Evolutionary conservation across 2,888 invertebrate species (phyloP), one percentile per base, ranked within the genome.

Genomic region (Slavum lentiscoides): DNA sequence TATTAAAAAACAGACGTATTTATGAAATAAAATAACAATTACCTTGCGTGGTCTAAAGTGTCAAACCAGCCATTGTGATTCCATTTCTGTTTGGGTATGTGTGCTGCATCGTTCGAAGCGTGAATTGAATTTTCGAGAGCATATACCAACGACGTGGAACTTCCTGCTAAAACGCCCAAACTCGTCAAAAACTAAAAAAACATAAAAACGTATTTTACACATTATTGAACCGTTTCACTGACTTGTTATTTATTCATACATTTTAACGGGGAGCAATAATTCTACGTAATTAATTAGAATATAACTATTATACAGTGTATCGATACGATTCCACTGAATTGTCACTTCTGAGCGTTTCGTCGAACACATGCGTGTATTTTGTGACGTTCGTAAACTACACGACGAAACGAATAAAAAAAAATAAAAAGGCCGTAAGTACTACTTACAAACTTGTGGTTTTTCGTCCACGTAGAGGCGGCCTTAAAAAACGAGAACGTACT

Each of bases 11-110:
- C 19, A 11, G 9, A 69, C 7, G 30, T 49, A 11, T 21, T 21
- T 23, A 68, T 53, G 6, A 23, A 30, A 30, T n/a, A 21, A 55
- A 49, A 23, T 39, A 58, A 61, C 9, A 21, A 49, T 82, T 86
- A 92, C 93, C 93, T 93, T 83, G 92, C 92, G 88, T 97, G 96
- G 87, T 98, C 98, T 74, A 96, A 87, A 17, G 96, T 89, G 77
- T 88, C 87, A 85, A 96, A 91, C 83, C 90, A 85, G 61, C 96
- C 96, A 83, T 89, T 89, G 85, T 97, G 97, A 84, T 87, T 91
- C 98, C 98, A 98, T 21, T 92, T 92, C 85, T 92, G 92, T 68
- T 91, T 89, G 0, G 94, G 92, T 4, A 97, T 89, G 86, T 97
- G 97, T 30, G 96, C 92, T 84, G 92, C 91, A 53, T 91, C 86